phyloP scores from a whole-genome alignment of 2,888 invertebrate species.

The Pachydiplax longipennis region DNA sequence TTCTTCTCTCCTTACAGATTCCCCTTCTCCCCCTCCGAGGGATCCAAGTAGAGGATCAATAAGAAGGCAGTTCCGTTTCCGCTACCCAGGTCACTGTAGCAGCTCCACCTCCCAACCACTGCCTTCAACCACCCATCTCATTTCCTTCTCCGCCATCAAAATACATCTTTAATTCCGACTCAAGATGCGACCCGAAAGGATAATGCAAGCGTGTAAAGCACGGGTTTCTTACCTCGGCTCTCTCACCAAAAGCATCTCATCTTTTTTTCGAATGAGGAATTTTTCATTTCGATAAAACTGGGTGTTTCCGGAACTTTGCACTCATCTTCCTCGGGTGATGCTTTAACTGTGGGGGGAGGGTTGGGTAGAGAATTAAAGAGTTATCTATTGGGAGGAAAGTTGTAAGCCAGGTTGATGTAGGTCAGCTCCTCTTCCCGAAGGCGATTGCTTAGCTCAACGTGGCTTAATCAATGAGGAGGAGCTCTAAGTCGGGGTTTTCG shows the following conservation, averaged over 20 bases:
- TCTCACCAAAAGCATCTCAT: not conserved
- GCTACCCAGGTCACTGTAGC: constrained; percentile 27
- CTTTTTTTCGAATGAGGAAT: not conserved
- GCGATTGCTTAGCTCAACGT: no score
- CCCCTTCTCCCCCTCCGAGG: not conserved
- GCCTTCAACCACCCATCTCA: constrained; percentile 43
- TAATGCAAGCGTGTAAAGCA: not conserved
- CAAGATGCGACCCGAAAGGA: not conserved
- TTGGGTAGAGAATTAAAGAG: no score
- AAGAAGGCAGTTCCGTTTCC: constrained; percentile 37
- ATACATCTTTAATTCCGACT: not conserved
- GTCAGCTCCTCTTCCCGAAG: no score
- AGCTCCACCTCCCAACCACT: constrained; percentile 45
- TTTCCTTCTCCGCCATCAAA: constrained; percentile 27
- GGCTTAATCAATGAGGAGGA: no score
- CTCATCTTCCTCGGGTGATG: no score
- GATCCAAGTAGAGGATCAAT: constrained; percentile 48
- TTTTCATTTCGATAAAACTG: not conserved
- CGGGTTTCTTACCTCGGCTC: not conserved
- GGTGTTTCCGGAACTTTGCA: no score
- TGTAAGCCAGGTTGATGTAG: no score
- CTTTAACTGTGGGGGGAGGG: no score
- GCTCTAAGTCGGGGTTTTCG: no score
- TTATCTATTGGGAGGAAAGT: no score
- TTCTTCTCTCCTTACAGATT: constrained; percentile 52